Base-by-base conservation (phyloP, 2,797 vertebrate genomes). In the Orestias chungarensis region DNA sequence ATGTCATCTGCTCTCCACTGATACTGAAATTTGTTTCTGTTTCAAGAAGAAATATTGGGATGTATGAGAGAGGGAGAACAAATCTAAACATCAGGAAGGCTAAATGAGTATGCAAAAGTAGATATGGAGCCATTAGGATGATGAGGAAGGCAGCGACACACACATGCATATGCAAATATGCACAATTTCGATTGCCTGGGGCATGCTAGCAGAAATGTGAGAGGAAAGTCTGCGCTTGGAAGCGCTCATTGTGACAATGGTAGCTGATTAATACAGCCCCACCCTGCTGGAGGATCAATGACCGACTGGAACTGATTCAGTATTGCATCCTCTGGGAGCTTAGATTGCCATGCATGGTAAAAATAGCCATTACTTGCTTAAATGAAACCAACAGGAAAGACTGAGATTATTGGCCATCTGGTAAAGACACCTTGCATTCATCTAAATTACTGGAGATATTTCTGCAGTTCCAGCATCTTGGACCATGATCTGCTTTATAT, bases 241-340 rank as follows among this genome's bases (percentile, higher is more conserved):
- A 85, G 80, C 52, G 79, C 86, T 90, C 84, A 73, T 89, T 87
- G 87, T 89, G 70, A 88, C 88, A 89, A 81, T 85, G 67, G 80
- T 61, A 68, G 83, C 88, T 93, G 91, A 94, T 94, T 92, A 94
- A 92, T 89, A 82, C 82, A 66, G 82, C 88, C 82, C 86, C 88
- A 87, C 84, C 88, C 87, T 73, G 70, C 73, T 66, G 78, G 66
- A 82, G 80, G 83, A 93, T 93, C 93, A 87, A 94, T 93, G 91
- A 68, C 86, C 92, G 92, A 85, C 91, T 88, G 92, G 93, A 94
- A 94, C 73, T 68, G 82, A 82, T 82, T 88, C 85, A 80, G 82
- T 73, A 77, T 86, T 82, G 75, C 82, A 82, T 82, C 86, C 86
- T 86, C 54, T 64, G 92, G 91, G 91, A 83, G 47, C 83, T 79